Evolutionary conservation across 2,888 invertebrate genomes (phyloP).

Genomic region (Urechis unicinctus): DNA sequence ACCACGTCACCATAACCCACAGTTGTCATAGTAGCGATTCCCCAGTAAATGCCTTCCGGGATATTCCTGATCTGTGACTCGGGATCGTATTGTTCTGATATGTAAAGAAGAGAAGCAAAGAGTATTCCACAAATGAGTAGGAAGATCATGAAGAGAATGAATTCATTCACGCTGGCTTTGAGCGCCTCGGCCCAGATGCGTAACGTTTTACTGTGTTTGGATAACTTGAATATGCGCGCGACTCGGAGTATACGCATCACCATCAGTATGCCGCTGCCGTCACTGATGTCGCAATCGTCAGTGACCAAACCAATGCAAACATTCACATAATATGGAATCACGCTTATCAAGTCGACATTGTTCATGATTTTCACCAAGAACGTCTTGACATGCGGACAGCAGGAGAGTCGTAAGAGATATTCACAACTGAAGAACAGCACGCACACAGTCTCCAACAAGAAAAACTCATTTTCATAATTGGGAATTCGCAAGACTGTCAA

Average conservation of each 20-base stretch:
- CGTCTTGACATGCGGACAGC: conserved; percentile 28
- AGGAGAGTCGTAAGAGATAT: conserved; percentile 28
- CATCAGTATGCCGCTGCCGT: conserved; percentile 26
- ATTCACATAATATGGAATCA: conserved; percentile 41
- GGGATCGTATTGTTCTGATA: conserved; percentile 30
- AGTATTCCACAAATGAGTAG: conserved; percentile 35
- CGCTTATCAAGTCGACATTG: conserved; percentile 39
- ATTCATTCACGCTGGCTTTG: conserved; percentile 7
- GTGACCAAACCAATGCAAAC: conserved; percentile 26
- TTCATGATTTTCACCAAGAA: conserved; percentile 34
- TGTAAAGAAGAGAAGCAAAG: conserved; percentile 37
- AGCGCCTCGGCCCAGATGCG: conserved; percentile 35
- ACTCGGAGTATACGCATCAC: conserved; percentile 34
- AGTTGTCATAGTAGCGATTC: conserved; percentile 45
- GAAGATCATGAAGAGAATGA: conserved; percentile 27
- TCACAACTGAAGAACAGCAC: conserved; percentile 46
- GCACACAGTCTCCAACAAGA: conserved; percentile 41
- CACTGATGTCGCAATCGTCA: conserved; percentile 21
- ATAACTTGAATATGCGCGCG: conserved; percentile 38
- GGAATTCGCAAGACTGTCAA: conserved; percentile 19
- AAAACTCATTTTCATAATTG: conserved; percentile 35
- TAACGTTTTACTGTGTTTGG: conserved; percentile 30
- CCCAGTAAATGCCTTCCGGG: conserved; percentile 46
- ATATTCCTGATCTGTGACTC: conserved; percentile 33
- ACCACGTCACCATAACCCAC: conserved; percentile 50